phyloP scores from a whole-genome alignment of 2,797 vertebrate species.

The Limosa lapponica region DNA sequence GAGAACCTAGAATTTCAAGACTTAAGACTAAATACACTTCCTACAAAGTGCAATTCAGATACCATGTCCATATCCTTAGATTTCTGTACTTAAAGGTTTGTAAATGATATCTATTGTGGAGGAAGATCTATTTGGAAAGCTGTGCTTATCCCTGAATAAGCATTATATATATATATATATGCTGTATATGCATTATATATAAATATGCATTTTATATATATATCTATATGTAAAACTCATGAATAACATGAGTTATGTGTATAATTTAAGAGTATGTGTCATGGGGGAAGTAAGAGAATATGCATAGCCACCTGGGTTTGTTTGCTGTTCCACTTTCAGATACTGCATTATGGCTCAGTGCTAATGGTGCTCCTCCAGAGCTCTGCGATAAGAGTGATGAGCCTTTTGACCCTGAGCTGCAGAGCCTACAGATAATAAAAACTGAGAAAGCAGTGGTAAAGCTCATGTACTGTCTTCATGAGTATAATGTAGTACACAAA shows the following conservation, averaged over 20 bases:
- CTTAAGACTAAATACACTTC: background rate
- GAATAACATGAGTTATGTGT: background rate
- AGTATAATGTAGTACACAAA: background rate
- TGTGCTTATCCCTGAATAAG: background rate
- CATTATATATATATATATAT: too few relatives aligned
- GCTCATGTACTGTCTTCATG: background rate
- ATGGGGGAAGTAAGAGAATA: background rate
- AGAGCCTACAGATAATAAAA: background rate
- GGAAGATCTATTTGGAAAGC: background rate
- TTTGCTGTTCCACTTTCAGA: conserved; percentile 39
- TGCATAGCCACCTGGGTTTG: background rate
- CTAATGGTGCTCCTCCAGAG: background rate
- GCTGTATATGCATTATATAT: too few relatives aligned
- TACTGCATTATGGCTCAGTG: background rate
- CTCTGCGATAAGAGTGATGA: background rate
- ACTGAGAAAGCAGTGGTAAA: background rate
- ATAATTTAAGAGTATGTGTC: background rate
- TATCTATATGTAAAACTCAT: background rate
- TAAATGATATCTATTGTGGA: background rate
- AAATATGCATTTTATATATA: too few relatives aligned
- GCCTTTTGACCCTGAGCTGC: background rate
- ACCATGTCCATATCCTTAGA: background rate
- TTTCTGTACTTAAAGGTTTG: background rate
- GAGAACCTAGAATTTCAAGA: background rate
- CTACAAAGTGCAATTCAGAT: background rate